These are phyloP conservation scores for Triops cancriformis DNA, from an alignment of 1,140 invertebrate species.

Conservation along the genomic window DNA sequence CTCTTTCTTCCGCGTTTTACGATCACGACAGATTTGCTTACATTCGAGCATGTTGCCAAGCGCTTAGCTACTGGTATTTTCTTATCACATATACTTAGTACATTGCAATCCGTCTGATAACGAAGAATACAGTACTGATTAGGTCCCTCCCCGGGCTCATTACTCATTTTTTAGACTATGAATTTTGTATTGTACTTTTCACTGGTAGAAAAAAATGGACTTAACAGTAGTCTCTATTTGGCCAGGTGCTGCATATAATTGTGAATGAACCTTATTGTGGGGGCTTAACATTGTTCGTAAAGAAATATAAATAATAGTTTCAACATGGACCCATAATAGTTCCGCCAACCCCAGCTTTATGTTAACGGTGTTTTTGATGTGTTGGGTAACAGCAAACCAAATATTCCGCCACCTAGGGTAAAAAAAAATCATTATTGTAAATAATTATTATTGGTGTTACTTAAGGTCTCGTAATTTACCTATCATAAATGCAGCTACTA, in stretches of 20 bases:
- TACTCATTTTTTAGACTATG: too few species aligned
- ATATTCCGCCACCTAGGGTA: not conserved
- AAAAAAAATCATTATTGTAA: not conserved
- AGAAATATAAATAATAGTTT: not conserved
- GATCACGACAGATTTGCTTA: too few species aligned
- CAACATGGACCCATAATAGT: not conserved
- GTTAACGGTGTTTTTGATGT: not conserved
- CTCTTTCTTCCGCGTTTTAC: too few species aligned
- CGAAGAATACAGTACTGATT: too few species aligned
- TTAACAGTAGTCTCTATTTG: not conserved
- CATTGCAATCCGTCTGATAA: too few species aligned
- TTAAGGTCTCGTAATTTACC: not conserved
- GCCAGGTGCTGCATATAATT: not conserved
- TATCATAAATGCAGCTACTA: conserved; percentile 5
- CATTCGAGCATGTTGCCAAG: too few species aligned
- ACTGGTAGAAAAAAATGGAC: not conserved
- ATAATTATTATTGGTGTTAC: not conserved
- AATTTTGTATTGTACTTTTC: not conserved
- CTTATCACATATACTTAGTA: too few species aligned
- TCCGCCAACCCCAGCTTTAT: not conserved
- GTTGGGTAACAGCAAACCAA: not conserved
- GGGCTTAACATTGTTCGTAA: not conserved
- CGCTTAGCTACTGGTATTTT: too few species aligned
- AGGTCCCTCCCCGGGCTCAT: too few species aligned
- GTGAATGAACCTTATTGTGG: not conserved